These are phyloP conservation scores for Antechinus flavipes DNA, from an alignment of 2,113 vertebrate genomes.

Conservation along the genomic window DNA sequence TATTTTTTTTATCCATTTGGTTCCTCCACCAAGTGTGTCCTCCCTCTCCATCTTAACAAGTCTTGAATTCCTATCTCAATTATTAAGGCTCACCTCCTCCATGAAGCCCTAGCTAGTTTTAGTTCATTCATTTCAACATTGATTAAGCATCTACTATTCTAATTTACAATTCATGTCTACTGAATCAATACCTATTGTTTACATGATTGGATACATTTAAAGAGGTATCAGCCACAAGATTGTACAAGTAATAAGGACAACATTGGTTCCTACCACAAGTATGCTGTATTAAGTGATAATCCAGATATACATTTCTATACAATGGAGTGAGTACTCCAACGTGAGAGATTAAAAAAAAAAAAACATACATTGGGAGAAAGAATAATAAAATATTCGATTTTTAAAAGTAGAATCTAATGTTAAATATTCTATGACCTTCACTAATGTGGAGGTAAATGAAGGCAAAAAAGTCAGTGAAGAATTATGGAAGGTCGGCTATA, in stretches of 20 bases:
- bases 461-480: not conserved
- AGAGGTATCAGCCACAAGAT: conserved; percentile 36
- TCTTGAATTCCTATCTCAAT: not conserved
- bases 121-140: not conserved
- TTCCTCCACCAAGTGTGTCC: not conserved
- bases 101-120: not conserved
- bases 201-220: conserved; percentile 23
- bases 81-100: not conserved
- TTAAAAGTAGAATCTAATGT: not conserved
- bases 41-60: not conserved
- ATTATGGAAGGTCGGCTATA: too few relatives aligned
- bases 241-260: conserved; percentile 37
- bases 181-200: conserved; percentile 20
- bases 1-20: conserved; percentile 15
- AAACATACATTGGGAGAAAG: not conserved
- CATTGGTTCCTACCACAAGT: not conserved
- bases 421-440: not conserved
- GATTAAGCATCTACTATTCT: not conserved
- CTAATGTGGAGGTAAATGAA: not conserved
- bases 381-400: not conserved
- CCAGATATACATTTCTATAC: not conserved
- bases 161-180: not conserved
- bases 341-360: conserved; percentile 14
- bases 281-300: not conserved
- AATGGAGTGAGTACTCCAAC: not conserved